Base-by-base conservation (phyloP, 2,888 invertebrate genomes). In the Lysandra bellargus region DNA sequence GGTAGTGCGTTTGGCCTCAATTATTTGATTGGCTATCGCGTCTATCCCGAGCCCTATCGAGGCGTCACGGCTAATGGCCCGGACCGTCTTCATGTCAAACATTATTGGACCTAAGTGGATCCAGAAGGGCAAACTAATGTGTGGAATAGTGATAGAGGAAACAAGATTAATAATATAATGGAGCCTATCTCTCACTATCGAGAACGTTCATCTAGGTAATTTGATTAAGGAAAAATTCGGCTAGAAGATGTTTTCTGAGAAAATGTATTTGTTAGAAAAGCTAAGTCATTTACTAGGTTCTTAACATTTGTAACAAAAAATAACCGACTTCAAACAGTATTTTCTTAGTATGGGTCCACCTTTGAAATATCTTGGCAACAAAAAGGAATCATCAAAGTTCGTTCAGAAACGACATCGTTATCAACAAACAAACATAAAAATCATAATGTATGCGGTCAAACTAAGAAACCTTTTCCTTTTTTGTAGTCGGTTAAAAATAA, bases 21-120 rank as follows among this genome's bases (percentile, higher is more conserved):
- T 93, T 91, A 90, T 90, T 89, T 92, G 92, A 93, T 93, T 92
- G 90, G 84, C 86, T 85, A 86, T 87, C 87, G 84, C 85, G 86
- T 85, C 85, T 85, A 86, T 87, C 85, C 86, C 82, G 84, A 83
- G 83, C 85, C 86, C 85, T 86, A 84, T 83, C 83, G 81, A 83
- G 86, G 84, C 84, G 85, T 85, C 84, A 81, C 81, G 83, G 80
- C 81, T 84, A 84, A 86, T 85, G 64, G 79, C 83, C 82, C 81
- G 81, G 83, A 82, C 83, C 83, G 83, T 85, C 85, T 84, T 84
- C 82, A 83, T 83, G 82, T 83, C 83, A 83, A 82, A 81, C 82
- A 84, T 83, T 83, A 85, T 84, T 85, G 82, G 80, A 80, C 78
- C 80, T 83, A 85, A 85, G 83, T 83, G 84, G 81, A 82, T 80